Base-by-base conservation (phyloP, 2,888 invertebrate species). In the Mythimna vitellina region DNA sequence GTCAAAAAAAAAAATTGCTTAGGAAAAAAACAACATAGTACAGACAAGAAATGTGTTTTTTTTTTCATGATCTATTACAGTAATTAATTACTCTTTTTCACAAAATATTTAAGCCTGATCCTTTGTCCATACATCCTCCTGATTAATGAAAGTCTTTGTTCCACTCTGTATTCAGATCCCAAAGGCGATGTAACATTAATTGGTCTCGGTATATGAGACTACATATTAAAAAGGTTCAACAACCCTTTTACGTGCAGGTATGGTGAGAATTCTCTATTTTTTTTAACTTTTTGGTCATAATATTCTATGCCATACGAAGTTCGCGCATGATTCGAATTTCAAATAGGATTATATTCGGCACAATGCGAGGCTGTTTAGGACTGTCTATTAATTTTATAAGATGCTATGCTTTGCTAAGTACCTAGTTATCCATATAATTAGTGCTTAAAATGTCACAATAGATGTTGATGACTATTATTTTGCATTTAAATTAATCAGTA, bases 221-320 rank as follows among this genome's bases (percentile, higher is more conserved):
- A 91, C 93, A 93, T 92, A 93, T 90, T 92, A 92, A 94, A 92
- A 94, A 92, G 90, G 94, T 90, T 91, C 93, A 92, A 90, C 92
- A 94, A 94, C 93, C 94, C 85, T 81, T 67, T 71, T 85, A 88
- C 93, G 93, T 91, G 92, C 78, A 89, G 88, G 88, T 87, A 94
- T 93, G 91, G 86, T 87, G 86, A 80, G 90, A 92, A 89, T 89
- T 78, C 69, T 51, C 73, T 56, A 69, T 68, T 77, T 61, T 46
- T 89, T 81, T 71, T 76, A 70, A 74, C 77, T 87, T 88, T 84
- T 73, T 67, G 80, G 72, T 80, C 86, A 87, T 88, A 84, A 84
- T 86, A 88, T 84, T 84, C 82, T 77, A 80, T 82, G 84, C 82
- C 70, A 79, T 73, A 82, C 81, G 75, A 73, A 81, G 72, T 72